Base-by-base conservation (phyloP, 2,797 vertebrate genomes). In the Lagocephalus sceleratus region DNA sequence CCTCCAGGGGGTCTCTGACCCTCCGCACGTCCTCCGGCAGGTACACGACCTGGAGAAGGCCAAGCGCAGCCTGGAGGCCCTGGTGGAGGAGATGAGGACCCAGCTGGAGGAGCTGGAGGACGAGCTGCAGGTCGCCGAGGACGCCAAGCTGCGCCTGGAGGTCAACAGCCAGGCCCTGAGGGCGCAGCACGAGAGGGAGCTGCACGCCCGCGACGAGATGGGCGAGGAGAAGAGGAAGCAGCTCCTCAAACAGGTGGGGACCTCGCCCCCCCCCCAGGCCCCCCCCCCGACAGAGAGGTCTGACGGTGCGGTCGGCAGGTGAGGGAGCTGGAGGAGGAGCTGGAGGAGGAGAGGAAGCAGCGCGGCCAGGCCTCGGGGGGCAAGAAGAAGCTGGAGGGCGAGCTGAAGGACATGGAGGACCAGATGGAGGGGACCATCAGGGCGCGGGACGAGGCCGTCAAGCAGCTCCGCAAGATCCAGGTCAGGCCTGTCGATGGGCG, bases 81-180 rank as follows among this genome's bases (percentile, higher is more conserved):
- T 96, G 56, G 86, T 97, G 79, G 95, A 98, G 63, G 95, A 99
- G 85, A 97, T 97, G 95, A 94, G 93, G 79, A 93, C 88, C 0
- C 97, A 97, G 81, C 79, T 98, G 87, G 96, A 97, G 50, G 96
- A 99, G 84, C 85, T 98, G 53, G 97, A 98, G 76, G 97, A 99
- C 0, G 97, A 99, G 76, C 90, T 99, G 57, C 97, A 99, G 87
- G 94, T 93, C 0, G 94, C 96, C 0, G 97, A 99, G 63, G 96
- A 99, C 0, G 95, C 95, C 75, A 98, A 98, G 81, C 89, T 99
- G 68, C 90, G 95, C 49, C 80, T 98, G 74, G 97, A 99, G 74
- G 97, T 99, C 78, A 98, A 96, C 71, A 90, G 91, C 86, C 97
- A 99, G 76, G 97, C 97, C 0, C 78, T 98, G 54, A 93, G 90